These are phyloP conservation scores for Delichon dasypus DNA, from an alignment of 2,797 vertebrate species.

Conservation along the genomic window DNA sequence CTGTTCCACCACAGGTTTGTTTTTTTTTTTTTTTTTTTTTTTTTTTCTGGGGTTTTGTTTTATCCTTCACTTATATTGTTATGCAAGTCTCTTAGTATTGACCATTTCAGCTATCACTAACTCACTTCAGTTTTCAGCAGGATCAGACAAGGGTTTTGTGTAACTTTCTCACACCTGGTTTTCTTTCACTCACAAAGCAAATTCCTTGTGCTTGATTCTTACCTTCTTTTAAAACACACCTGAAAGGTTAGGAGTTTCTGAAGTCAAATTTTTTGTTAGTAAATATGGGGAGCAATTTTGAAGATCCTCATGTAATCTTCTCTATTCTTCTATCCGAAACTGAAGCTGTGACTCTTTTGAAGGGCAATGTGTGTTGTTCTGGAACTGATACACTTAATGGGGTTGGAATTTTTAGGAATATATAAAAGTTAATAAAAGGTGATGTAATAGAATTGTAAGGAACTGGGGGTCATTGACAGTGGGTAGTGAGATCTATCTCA, in stretches of 20 bases:
- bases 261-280: neutral
- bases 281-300: neutral
- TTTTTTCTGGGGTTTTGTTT: neutral
- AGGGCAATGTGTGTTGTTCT: neutral
- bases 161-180: neutral
- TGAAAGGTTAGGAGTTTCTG: neutral
- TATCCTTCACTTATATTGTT: neutral
- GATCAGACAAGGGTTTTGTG: neutral
- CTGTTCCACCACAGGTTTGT: neutral
- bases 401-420: neutral
- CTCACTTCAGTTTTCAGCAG: rapidly evolving
- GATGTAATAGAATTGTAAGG: neutral
- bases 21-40: no score
- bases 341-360: neutral
- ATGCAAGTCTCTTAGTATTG: neutral
- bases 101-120: neutral
- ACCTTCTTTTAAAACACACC: neutral
- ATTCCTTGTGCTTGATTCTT: neutral
- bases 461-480: neutral
- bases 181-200: neutral
- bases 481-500: neutral
- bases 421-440: neutral
- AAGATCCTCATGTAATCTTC: neutral
- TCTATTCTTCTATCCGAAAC: neutral
- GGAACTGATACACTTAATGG: neutral